Percentiles rank a stretch among this genome's conserved stretches.
Evolutionary conservation across 2,113 vertebrate genomes (phyloP).

Genomic region (Cathartes aura): DNA sequence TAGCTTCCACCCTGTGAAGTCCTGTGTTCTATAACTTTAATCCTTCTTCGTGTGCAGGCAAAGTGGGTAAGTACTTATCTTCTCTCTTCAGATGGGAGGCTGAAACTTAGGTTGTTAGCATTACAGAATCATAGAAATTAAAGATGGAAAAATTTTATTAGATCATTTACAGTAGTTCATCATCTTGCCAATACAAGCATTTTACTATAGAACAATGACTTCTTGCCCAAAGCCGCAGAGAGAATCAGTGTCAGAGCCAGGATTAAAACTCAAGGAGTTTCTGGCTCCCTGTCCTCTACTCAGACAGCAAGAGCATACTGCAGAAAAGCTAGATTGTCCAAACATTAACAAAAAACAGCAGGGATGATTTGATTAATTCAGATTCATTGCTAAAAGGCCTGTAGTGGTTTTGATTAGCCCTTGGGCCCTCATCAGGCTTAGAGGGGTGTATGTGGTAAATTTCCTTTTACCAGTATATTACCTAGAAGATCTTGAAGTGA

Average conservation of each 20-base stretch:
- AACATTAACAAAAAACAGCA: conserved; percentile 67
- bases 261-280: conserved; percentile 44
- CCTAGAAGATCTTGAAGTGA: conserved; percentile 7
- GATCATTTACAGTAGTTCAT: conserved; percentile 67
- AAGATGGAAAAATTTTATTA: conserved; percentile 72
- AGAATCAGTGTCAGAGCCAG: conserved; percentile 27
- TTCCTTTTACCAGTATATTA: conserved; percentile 15
- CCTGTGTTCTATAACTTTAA: neutral
- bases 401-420: conserved; percentile 62
- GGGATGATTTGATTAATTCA: conserved; percentile 63
- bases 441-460: conserved; percentile 22
- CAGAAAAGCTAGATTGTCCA: conserved; percentile 60
- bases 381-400: conserved; percentile 52
- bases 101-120: conserved; percentile 12
- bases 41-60: neutral
- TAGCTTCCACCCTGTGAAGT: neutral
- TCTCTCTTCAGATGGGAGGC: neutral
- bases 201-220: conserved; percentile 71
- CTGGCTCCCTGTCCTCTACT: conserved; percentile 13
- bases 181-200: conserved; percentile 70
- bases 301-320: conserved; percentile 9
- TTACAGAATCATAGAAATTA: conserved; percentile 53
- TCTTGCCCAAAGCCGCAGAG: conserved; percentile 51
- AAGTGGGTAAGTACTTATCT: neutral
- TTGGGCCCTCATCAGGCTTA: conserved; percentile 22